Conservation (phyloP, 1,140 invertebrate species). For the Physella acuta region DNA sequence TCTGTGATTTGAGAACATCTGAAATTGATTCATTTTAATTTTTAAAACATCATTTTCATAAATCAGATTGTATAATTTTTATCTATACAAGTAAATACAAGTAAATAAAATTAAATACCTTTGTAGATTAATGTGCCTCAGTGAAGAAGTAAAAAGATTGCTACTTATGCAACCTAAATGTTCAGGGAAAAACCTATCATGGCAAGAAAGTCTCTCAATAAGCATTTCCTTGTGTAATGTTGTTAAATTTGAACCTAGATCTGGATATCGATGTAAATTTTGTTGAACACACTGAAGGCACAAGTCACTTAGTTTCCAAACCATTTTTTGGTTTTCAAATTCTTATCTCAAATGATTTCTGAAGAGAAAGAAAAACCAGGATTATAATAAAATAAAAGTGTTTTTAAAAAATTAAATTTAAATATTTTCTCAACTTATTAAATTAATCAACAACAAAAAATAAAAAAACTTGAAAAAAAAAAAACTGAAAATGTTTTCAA, state of each 20-base stretch:
- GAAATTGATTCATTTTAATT: not conserved
- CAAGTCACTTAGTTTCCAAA: constrained; percentile 42
- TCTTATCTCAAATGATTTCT: no score
- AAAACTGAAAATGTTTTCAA: no score
- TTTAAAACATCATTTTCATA: not conserved
- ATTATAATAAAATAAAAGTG: no score
- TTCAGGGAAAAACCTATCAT: constrained; percentile 39
- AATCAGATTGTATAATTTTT: not conserved
- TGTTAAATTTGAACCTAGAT: constrained; percentile 35
- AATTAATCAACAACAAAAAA: no score
- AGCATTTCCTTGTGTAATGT: constrained; percentile 46
- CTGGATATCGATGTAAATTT: constrained; percentile 34
- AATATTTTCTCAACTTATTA: no score
- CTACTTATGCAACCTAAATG: constrained; percentile 37
- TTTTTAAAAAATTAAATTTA: no score
- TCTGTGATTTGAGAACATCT: constrained; percentile 46
- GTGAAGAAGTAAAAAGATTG: constrained; percentile 35
- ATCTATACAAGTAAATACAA: not conserved
- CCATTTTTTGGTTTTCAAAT: constrained; percentile 32
- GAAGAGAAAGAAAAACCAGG: no score
- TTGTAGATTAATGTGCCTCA: constrained; percentile 41
- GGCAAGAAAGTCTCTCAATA: constrained; percentile 40
- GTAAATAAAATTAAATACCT: constrained; percentile 10
- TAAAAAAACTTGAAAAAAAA: no score
- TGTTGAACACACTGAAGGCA: constrained; percentile 42